Conservation (phyloP, 1,140 invertebrate genomes). For the Himalopsyche phryganea region DNA sequence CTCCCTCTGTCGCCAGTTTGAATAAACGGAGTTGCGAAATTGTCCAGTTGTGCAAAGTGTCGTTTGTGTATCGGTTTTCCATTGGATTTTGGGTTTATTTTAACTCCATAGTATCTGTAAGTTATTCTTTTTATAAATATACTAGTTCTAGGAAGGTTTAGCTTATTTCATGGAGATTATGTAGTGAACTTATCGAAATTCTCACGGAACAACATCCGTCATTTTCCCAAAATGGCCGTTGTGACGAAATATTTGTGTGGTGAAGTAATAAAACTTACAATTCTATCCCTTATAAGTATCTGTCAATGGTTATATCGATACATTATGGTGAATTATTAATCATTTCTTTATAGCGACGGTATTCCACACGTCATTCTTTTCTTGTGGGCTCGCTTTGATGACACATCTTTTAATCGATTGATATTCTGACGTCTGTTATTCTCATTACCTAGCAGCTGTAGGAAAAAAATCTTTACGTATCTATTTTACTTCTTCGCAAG, state of each 20-base stretch:
- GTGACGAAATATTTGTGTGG: conserved; percentile 28
- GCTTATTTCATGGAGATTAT: not conserved
- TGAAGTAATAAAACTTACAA: conserved; percentile 20
- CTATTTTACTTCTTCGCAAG: too few species aligned
- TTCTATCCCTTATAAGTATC: not conserved
- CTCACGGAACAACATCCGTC: conserved; percentile 22
- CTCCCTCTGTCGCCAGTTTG: conserved; percentile 23
- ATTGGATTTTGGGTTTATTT: conserved; percentile 18
- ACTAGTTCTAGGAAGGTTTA: not conserved
- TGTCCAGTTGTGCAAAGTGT: conserved; percentile 20
- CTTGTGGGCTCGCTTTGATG: too few species aligned
- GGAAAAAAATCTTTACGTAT: not conserved
- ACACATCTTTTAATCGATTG: conserved; percentile 18
- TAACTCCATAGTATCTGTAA: conserved; percentile 8
- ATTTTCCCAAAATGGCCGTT: conserved; percentile 30
- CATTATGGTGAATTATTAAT: too few species aligned
- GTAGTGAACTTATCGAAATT: conserved; percentile 7
- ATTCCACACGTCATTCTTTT: too few species aligned
- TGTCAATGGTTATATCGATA: too few species aligned
- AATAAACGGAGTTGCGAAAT: conserved; percentile 17
- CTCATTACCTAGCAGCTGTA: conserved; percentile 21
- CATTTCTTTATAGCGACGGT: too few species aligned
- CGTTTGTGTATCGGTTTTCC: conserved; percentile 19
- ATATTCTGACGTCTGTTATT: conserved; percentile 23
- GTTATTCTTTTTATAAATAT: not conserved